Evolutionary conservation across 2,797 vertebrate species (phyloP), one percentile per base, ranked within the genome.

Genomic region (Lemur catta): DNA sequence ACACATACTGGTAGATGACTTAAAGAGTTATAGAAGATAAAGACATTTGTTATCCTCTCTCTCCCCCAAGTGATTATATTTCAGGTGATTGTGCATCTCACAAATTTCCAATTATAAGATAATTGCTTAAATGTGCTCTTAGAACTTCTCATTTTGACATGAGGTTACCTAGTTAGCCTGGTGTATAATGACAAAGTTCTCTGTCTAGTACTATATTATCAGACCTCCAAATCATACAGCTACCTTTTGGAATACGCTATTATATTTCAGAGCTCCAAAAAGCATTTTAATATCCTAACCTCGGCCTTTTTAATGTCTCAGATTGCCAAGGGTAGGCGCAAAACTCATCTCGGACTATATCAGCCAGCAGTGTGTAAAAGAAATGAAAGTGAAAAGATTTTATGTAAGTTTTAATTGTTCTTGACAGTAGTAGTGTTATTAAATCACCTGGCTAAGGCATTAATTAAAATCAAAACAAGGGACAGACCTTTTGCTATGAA

Each of bases 261-360:
- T 75, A 2, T 80, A 91, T 81, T 67, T 92, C 76, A 81, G 55
- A 93, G 52, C 12, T 80, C 69, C 26, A 17, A 33, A 41, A 89
- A 74, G n/a, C 52, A 82, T 33, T 90, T 76, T 76, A 67, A 35
- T 93, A 48, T 61, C 26, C 59, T 71, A 87, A 65, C 7, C 13
- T 35, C 43, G 78, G 43, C 20, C 43, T 63, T 96, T 93, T 84
- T 59, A 76, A 72, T 94, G 30, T 72, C 59, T 89, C 82, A 93
- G 48, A 33, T 26, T 90, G 22, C 43, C 38, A 80, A 78, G 41
- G 1, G 35, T 24, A 94, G 63, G 4, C 46, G 63, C 48, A 95
- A 84, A 94, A 78, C 17, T 74, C 48, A 57, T 84, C 22, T 79
- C n/a, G 71, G 65, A 59, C 41, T 52, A 41, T 38, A 91, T 71